Evolutionary conservation across 2,888 invertebrate genomes (phyloP).

Genomic region (Diplolepis rosae): DNA sequence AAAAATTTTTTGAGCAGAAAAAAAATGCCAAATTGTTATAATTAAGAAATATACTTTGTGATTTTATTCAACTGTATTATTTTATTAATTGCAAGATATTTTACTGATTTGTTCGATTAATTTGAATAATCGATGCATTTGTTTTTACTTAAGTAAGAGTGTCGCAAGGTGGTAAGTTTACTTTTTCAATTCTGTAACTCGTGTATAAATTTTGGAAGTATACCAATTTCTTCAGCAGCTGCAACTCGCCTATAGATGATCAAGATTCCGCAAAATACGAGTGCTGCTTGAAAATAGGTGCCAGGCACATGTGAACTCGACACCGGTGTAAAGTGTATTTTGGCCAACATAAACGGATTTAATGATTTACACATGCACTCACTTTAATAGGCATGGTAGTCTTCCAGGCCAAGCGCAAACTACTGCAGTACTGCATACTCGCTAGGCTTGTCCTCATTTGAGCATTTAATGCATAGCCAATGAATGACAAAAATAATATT

Average conservation of each 20-base stretch:
- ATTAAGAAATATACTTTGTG: too few relatives aligned
- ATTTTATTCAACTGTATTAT: too few relatives aligned
- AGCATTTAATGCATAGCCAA: too few relatives aligned
- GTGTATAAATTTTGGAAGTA: neutral
- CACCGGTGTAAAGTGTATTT: neutral
- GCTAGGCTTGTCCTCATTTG: too few relatives aligned
- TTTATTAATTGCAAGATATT: too few relatives aligned
- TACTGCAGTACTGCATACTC: too few relatives aligned
- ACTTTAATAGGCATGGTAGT: too few relatives aligned
- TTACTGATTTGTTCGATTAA: too few relatives aligned
- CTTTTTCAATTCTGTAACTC: neutral
- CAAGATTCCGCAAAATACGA: neutral
- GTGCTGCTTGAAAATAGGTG: conserved; percentile 1
- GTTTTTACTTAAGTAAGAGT: neutral
- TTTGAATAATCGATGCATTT: neutral
- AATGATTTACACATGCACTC: neutral
- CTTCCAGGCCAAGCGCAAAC: too few relatives aligned
- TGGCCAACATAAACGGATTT: neutral
- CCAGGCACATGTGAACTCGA: neutral
- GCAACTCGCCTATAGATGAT: neutral
- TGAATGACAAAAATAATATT: too few relatives aligned
- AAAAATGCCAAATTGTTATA: too few relatives aligned
- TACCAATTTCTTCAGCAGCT: neutral
- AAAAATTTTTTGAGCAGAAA: too few relatives aligned
- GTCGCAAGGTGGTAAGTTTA: neutral